phyloP scores from a whole-genome alignment of 2,113 vertebrate genomes.

The Apteryx mantelli region DNA sequence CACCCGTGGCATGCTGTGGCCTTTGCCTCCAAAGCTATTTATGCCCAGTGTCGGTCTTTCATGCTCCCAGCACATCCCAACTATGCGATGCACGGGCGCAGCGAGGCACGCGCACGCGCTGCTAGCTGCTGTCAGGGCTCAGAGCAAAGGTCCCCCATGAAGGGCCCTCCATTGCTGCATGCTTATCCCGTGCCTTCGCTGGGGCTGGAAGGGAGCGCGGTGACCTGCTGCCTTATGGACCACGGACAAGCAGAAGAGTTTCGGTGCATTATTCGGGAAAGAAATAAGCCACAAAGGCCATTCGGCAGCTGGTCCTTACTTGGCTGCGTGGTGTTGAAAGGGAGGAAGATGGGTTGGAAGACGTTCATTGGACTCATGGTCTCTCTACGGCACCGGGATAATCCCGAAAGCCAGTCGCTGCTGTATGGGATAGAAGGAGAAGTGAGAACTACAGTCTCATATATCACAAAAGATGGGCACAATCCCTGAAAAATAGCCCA shows the following conservation, averaged over 20 bases:
- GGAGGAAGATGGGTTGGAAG: accelerated
- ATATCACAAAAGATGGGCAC: neutral
- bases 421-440: neutral
- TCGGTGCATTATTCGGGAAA: neutral
- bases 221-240: accelerated
- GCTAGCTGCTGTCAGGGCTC: neutral
- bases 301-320: neutral
- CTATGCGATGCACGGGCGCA: neutral
- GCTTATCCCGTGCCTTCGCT: neutral
- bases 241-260: neutral
- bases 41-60: neutral
- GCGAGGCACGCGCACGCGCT: accelerated
- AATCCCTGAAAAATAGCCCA: neutral
- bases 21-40: constrained; percentile 22
- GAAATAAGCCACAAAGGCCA: neutral
- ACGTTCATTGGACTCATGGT: neutral
- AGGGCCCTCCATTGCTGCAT: neutral
- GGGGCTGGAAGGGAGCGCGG: neutral
- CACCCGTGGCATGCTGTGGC: neutral
- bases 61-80: neutral
- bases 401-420: neutral
- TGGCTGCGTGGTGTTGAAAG: accelerated
- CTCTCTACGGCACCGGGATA: neutral
- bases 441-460: neutral
- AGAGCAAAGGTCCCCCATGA: neutral